Evolutionary conservation across 2,113 vertebrate species (phyloP), one percentile per base, ranked within the genome.

Genomic region (Apeltes quadracus): DNA sequence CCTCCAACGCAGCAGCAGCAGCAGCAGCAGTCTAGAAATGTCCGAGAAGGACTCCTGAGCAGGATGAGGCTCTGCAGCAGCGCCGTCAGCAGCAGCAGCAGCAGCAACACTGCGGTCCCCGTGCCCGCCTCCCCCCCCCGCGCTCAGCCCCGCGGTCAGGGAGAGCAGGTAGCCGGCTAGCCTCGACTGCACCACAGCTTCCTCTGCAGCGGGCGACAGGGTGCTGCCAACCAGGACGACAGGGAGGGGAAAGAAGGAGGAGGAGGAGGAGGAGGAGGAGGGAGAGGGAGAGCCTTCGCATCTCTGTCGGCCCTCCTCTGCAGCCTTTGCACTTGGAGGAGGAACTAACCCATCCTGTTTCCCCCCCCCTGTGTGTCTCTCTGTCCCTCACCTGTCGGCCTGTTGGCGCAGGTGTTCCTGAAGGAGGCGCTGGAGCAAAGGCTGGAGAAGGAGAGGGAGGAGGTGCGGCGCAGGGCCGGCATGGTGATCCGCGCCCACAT

Each of bases 361-460:
- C 48, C 50, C 27, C 41, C 18, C 5, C 27, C 1, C 34, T 69
- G 34, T 72, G 50, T 67, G 22, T 76, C 50, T 72, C 53, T 67
- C 63, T 74, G 32, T 72, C 57, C 5, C 62, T 72, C 66, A 64
- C 68, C 44, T 44, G 70, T 72, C 13, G 82, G 85, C 81, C 62
- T 84, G 76, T 75, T 72, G 56, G 69, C 74, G 89, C 95, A 97
- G 96, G 95, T 97, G 92, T 97, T 97, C 93, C 90, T 97, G 89
- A 96, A 96, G 93, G 96, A 97, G 89, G 94, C 92, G 87, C 93
- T 97, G 93, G 96, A 97, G 94, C 96, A 96, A 93, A 96, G 93
- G 87, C 94, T 97, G 94, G 96, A 97, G 94, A 96, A 95, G 88
- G 92, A 94, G 89, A 92, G 96, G 91, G 95, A 96, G 85, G 94